phyloP scores from a whole-genome alignment of 2,797 vertebrate genomes.

The Mus spretus region DNA sequence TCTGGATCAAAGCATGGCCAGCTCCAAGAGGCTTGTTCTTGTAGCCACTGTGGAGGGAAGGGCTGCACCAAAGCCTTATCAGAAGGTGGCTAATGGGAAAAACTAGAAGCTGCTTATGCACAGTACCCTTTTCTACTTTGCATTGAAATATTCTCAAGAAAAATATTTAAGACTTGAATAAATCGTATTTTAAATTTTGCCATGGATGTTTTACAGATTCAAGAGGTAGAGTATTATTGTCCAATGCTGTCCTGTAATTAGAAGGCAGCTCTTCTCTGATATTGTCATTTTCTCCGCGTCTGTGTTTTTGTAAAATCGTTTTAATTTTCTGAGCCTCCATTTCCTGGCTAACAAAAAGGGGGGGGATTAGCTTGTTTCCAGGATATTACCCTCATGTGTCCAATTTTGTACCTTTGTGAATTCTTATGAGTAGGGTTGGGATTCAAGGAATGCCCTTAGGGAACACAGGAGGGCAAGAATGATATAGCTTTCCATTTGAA shows the following conservation, averaged over 20 bases:
- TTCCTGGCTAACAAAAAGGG: neutral
- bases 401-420: slow-evolving; percentile 39
- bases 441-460: slow-evolving; percentile 29
- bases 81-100: slow-evolving; percentile 39
- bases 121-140: slow-evolving; percentile 53
- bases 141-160: slow-evolving; percentile 49
- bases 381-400: neutral
- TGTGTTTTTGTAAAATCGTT: slow-evolving; percentile 46
- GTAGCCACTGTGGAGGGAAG: neutral
- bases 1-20: neutral
- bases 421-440: slow-evolving; percentile 35
- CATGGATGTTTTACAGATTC: slow-evolving; percentile 63
- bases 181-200: slow-evolving; percentile 63
- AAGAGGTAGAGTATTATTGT: slow-evolving; percentile 77
- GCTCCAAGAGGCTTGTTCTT: neutral
- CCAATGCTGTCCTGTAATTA: neutral
- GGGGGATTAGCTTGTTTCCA: slow-evolving; percentile 64
- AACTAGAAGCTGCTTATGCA: neutral
- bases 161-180: slow-evolving; percentile 27
- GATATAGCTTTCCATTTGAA: slow-evolving; percentile 64
- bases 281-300: slow-evolving; percentile 13
- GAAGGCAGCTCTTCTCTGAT: slow-evolving; percentile 14
- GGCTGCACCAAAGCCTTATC: neutral
- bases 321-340: slow-evolving; percentile 54
- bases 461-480: slow-evolving; percentile 18